Conservation (phyloP, 2,797 vertebrate species). For the Discoglossus pictus region DNA sequence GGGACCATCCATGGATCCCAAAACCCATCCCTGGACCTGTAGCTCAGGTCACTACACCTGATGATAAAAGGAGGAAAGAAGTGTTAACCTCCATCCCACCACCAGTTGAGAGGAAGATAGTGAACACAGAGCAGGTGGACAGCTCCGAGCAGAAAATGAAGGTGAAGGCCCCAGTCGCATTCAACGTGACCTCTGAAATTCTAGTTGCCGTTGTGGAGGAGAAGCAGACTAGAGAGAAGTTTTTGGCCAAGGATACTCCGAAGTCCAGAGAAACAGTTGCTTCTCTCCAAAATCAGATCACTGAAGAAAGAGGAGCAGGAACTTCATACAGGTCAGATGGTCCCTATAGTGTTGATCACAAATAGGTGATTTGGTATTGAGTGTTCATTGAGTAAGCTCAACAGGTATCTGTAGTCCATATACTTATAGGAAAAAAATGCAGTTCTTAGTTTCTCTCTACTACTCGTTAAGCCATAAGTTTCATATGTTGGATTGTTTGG, state of each 20-base stretch:
- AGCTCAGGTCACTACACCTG: background rate
- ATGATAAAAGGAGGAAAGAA: conserved; percentile 32
- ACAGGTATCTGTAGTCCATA: too few relatives aligned
- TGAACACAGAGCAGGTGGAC: conserved; percentile 30
- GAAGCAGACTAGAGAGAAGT: conserved; percentile 5
- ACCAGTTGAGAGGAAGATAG: conserved; percentile 56
- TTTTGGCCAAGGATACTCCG: conserved; percentile 14
- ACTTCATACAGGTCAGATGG: conserved; percentile 89
- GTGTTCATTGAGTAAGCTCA: too few relatives aligned
- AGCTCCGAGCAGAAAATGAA: conserved; percentile 54
- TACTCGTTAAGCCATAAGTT: too few relatives aligned
- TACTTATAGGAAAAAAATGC: too few relatives aligned
- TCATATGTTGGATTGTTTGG: too few relatives aligned
- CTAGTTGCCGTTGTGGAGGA: conserved; percentile 51
- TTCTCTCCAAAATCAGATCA: conserved; percentile 89
- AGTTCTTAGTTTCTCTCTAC: too few relatives aligned
- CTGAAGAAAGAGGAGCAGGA: conserved; percentile 74
- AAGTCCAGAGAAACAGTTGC: conserved; percentile 79
- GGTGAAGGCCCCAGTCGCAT: conserved; percentile 14
- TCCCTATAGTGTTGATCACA: too few relatives aligned
- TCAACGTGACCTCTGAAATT: conserved; percentile 29
- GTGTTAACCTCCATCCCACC: conserved; percentile 49
- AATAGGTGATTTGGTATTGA: background rate
- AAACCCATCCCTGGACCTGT: conserved; percentile 70
- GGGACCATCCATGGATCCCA: conserved; percentile 94